Percentiles rank a stretch among this genome's conserved stretches.
Conservation (phyloP, 2,113 vertebrate genomes). For the Girardinichthys multiradiatus region DNA sequence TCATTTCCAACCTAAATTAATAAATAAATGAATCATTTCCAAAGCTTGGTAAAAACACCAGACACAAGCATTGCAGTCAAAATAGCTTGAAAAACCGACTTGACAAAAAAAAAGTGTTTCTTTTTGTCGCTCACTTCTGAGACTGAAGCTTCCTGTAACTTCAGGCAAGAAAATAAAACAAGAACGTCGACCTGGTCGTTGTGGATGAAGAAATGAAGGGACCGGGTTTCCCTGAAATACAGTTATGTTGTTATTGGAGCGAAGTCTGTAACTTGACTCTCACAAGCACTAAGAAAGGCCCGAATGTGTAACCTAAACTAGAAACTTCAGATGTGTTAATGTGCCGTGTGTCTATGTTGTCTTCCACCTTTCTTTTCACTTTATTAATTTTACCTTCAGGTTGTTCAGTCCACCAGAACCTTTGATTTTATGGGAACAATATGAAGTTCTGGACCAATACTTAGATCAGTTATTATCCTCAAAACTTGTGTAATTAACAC, state of each 20-base stretch:
- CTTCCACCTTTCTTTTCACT: background rate
- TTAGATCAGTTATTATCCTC: background rate
- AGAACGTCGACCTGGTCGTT: background rate
- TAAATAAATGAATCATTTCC: background rate
- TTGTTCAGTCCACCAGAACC: background rate
- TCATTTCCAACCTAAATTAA: background rate
- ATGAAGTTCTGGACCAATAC: background rate
- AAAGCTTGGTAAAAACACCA: background rate
- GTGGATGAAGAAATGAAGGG: background rate
- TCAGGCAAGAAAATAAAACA: background rate
- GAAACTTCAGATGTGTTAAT: slow-evolving; percentile 11
- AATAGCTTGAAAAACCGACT: background rate
- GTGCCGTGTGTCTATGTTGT: background rate
- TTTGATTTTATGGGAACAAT: background rate
- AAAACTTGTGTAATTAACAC: background rate
- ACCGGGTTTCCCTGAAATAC: background rate
- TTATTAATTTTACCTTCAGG: background rate
- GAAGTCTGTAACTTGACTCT: slow-evolving; percentile 55
- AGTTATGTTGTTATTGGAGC: background rate
- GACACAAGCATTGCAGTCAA: background rate
- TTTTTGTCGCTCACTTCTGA: background rate
- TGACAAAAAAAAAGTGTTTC: background rate
- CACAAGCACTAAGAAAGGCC: slow-evolving; percentile 17
- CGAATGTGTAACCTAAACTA: slow-evolving; percentile 53
- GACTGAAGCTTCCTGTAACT: background rate